These are phyloP conservation scores for Arizona elegans DNA, from an alignment of 2,113 vertebrate species.

Conservation along the genomic window DNA sequence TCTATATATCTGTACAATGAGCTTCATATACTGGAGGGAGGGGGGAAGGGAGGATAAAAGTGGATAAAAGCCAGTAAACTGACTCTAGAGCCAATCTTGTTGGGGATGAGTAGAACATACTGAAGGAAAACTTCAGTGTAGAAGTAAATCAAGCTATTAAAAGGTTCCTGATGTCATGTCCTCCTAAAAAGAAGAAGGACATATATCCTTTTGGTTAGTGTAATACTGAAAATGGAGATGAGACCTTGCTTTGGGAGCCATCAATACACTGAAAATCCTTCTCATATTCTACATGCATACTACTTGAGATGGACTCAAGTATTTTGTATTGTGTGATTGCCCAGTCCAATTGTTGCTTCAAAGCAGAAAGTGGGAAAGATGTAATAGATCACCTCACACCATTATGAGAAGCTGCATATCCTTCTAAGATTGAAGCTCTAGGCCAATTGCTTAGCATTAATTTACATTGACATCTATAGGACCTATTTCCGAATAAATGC, in stretches of 20 bases:
- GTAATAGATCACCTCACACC: slow-evolving; percentile 11
- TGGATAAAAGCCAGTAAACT: slow-evolving; percentile 65
- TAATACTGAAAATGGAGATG: neutral
- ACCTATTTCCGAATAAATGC: neutral
- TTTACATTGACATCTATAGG: neutral
- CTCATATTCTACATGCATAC: neutral
- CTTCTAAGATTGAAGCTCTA: neutral
- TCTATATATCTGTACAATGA: slow-evolving; percentile 67
- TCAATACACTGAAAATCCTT: neutral
- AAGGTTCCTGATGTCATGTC: accelerated
- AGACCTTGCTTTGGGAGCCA: slow-evolving; percentile 10
- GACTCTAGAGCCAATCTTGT: slow-evolving; percentile 50
- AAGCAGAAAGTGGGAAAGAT: slow-evolving; percentile 22
- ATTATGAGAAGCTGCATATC: slow-evolving; percentile 21
- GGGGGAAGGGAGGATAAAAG: slow-evolving; percentile 41
- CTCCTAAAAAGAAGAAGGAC: slow-evolving; percentile 4
- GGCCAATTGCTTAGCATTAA: slow-evolving; percentile 1
- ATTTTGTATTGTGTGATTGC: neutral
- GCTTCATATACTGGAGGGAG: slow-evolving; percentile 56
- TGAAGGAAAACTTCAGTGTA: slow-evolving; percentile 23
- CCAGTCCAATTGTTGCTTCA: neutral
- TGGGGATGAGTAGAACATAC: neutral
- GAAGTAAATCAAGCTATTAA: slow-evolving; percentile 8
- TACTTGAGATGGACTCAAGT: neutral
- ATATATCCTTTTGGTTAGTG: neutral